Conservation (phyloP, 2,888 invertebrate species). For the Pycnomerus fuliginosus region DNA sequence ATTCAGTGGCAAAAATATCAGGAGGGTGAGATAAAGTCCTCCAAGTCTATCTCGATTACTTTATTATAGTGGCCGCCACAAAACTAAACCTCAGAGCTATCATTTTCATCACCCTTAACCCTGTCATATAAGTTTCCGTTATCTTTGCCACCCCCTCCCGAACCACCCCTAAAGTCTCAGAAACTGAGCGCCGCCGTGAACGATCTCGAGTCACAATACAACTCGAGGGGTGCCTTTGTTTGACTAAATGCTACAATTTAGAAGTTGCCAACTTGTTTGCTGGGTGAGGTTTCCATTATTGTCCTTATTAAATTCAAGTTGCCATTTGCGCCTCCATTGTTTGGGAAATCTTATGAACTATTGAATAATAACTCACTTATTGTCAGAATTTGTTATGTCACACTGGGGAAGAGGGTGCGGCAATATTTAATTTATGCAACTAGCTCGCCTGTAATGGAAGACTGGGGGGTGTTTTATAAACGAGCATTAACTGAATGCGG, state of each 20-base stretch:
- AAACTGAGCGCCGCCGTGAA: constrained; percentile 34
- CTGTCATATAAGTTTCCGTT: constrained; percentile 56
- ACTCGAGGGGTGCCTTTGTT: constrained; percentile 50
- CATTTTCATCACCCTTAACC: constrained; percentile 55
- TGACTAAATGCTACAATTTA: constrained; percentile 54
- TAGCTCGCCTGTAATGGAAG: background rate
- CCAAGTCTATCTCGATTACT: constrained; percentile 45
- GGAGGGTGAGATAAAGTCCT: constrained; percentile 26
- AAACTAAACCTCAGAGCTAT: constrained; percentile 49
- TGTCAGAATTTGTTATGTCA: constrained; percentile 34
- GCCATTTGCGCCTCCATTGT: constrained; percentile 52
- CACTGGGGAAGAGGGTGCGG: no score
- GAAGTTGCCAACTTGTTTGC: constrained; percentile 53
- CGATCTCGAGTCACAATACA: constrained; percentile 46
- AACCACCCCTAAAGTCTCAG: constrained; percentile 25
- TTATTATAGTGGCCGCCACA: constrained; percentile 47
- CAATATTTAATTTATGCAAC: no score
- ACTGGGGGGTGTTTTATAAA: constrained; percentile 26
- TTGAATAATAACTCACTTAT: constrained; percentile 50
- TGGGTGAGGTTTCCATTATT: constrained; percentile 52
- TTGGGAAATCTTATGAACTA: constrained; percentile 53
- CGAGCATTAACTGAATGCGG: constrained; percentile 39
- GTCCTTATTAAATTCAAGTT: constrained; percentile 53
- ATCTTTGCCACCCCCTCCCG: constrained; percentile 38
- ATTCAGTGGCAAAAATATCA: constrained; percentile 7